Percentiles rank a stretch among this genome's conserved stretches.
phyloP scores from a whole-genome alignment of 2,797 vertebrate species.

The Malurus leucopterus region DNA sequence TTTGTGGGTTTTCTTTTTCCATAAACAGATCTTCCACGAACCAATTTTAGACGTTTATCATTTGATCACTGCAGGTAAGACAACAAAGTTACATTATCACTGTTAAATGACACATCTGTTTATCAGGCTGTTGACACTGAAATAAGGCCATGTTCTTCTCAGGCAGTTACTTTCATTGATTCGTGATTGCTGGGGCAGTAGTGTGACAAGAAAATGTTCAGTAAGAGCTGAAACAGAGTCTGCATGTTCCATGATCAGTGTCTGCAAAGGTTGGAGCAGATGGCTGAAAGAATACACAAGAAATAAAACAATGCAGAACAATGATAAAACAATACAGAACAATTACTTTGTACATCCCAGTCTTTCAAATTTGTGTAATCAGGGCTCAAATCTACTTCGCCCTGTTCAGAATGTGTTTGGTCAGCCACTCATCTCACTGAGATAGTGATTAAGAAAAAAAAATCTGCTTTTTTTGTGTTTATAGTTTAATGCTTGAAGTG shows the following conservation, averaged over 20 bases:
- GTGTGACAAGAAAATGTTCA: background rate
- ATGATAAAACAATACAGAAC: background rate
- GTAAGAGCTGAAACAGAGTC: background rate
- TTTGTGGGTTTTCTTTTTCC: background rate
- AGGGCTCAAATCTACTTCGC: background rate
- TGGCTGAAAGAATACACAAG: background rate
- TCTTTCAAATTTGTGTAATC: background rate
- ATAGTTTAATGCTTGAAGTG: background rate
- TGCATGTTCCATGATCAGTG: rapidly evolving
- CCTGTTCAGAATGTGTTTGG: background rate
- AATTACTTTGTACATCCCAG: rapidly evolving
- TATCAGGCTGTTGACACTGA: background rate
- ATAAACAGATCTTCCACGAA: slow-evolving; percentile 82
- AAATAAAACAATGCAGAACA: background rate
- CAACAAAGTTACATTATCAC: rapidly evolving
- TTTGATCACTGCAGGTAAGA: slow-evolving; percentile 97
- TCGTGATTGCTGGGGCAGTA: background rate
- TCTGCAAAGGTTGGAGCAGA: background rate
- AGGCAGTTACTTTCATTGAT: background rate
- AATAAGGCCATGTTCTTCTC: background rate
- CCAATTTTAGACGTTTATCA: slow-evolving; percentile 89
- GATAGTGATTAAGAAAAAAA: background rate
- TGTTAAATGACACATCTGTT: rapidly evolving
- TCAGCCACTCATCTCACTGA: background rate
- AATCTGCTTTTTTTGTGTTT: background rate